Evolutionary conservation across 2,113 vertebrate species (phyloP), one percentile per base, ranked within the genome.

Genomic region (Raphicerus campestris): DNA sequence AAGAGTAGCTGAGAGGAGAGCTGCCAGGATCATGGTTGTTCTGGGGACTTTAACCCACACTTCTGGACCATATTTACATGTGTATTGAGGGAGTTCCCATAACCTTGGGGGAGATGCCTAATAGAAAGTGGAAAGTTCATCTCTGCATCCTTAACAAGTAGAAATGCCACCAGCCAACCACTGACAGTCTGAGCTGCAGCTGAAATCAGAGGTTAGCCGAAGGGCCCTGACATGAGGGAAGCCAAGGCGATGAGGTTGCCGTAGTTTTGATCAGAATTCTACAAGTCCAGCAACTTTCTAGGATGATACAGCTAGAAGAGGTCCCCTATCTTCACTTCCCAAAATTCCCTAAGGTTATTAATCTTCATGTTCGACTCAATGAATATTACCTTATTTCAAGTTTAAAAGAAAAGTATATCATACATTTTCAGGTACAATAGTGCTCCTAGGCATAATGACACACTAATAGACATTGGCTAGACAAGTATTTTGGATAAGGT

Each of bases 341-440:
- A 49, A 63, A 93, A 92, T 92, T 73, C 26, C n/a, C 20, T 87
- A 26, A 89, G 56, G 24, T 93, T 47, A 58, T 87, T 93, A 19
- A 87, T 97, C 55, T 96, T 91, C 60, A 83, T n/a, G 11, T 93
- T 93, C 17, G 66, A 61, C 20, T 87, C 39, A 63, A 30, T 47
- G 58, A 89, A 2, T 63, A 93, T 42, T 90, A 58, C 51, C 20
- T 87, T 91, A 58, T 60, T 82, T 75, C 35, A 92, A 88, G 16
- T 32, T n/a, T 83, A n/a, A 93, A 97, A 49, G 16, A n/a, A 93
- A 97, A 49, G 16, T 73, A 66, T 82, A 82, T 56, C 42, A n/a
- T 63, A 56, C n/a, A 22, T 92, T 92, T 56, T 66, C 39, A 91
- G 63, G 19, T 89, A 73, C 1, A 15, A 3, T 56, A 49, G 58